Evolutionary conservation across 2,797 vertebrate genomes (phyloP).

Genomic region (Cuniculus paca): DNA sequence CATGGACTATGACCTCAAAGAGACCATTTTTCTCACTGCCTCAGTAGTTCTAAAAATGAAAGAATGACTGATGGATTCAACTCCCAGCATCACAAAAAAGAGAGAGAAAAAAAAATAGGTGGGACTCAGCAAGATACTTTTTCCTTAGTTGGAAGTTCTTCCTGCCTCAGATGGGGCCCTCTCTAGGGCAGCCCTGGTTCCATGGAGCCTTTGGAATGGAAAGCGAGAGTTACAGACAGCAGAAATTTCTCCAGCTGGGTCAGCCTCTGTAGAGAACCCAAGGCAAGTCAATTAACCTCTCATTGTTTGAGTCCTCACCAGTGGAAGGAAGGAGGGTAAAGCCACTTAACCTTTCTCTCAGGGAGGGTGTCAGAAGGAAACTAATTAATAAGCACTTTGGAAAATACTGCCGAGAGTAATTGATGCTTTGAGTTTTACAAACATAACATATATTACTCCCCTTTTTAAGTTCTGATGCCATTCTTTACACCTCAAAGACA

Average conservation of each 20-base stretch:
- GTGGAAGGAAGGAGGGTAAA: not conserved
- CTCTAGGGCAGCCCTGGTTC: not conserved
- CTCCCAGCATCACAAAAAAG: not conserved
- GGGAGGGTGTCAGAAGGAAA: not conserved
- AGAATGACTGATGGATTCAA: not conserved
- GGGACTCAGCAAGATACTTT: not conserved
- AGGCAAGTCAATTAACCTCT: conserved; percentile 26
- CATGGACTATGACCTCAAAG: not conserved
- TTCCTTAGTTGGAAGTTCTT: not conserved
- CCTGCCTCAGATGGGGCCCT: not conserved
- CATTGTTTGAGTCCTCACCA: not conserved
- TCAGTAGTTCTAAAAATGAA: not conserved
- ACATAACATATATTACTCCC: not conserved
- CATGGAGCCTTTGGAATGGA: not conserved
- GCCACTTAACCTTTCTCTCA: conserved; percentile 15
- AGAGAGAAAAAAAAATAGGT: not conserved
- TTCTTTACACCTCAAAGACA: not conserved
- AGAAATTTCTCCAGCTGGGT: not conserved
- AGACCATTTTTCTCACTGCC: not conserved
- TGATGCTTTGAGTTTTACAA: not conserved
- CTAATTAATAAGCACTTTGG: conserved; percentile 5
- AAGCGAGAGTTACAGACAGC: not conserved
- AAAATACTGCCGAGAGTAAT: not conserved
- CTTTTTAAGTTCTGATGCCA: not conserved
- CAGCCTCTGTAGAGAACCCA: not conserved